Base-by-base conservation (phyloP, 2,113 vertebrate genomes). In the Physeter macrocephalus region DNA sequence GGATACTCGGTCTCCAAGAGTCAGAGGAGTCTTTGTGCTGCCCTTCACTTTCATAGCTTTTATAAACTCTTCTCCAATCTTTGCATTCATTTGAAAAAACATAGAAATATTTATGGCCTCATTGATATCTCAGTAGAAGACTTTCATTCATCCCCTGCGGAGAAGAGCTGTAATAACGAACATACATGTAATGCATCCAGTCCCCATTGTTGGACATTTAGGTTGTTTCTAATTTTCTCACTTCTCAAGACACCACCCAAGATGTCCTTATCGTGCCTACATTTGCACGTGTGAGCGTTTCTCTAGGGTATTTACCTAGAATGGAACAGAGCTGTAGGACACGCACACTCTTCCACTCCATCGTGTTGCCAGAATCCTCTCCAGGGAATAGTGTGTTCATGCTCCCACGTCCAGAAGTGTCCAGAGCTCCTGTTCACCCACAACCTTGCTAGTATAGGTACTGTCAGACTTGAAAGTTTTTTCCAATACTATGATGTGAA, bases 361-460 rank as follows among this genome's bases (percentile, higher is more conserved):
- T n/a, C 43, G 2, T 21, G 25, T 39, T n/a, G 64, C 62, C 31
- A 10, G 39, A 75, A 23, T 71, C 61, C 71, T 61, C 46, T 61
- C 34, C 36, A 1, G 18, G 27, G 64, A 43, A 14, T 7, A 13
- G 71, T 29, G 39, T 2, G 0, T 11, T 34, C 27, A 3, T 6
- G 34, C 7, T 20, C 36, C 10, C 14, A 6, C 31, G 4, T 46
- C 25, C 67, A 39, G 59, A 85, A 83, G 61, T 46, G n/a, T n/a
- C 31, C 3, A 15, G 43, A 72, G 20, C 17, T 46, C 77, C 71
- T 31, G 4, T 27, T 36, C 18, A 5, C 8, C 43, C 9, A 23
- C 23, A 85, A 3, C 84, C 34, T 31, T 71, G 52, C n/a, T 0
- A 29, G 11, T 41, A 25, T 43, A 36, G 2, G 5, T 52, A 36